Conservation (phyloP, 1,140 invertebrate species). For the Bicyclus anynana region DNA sequence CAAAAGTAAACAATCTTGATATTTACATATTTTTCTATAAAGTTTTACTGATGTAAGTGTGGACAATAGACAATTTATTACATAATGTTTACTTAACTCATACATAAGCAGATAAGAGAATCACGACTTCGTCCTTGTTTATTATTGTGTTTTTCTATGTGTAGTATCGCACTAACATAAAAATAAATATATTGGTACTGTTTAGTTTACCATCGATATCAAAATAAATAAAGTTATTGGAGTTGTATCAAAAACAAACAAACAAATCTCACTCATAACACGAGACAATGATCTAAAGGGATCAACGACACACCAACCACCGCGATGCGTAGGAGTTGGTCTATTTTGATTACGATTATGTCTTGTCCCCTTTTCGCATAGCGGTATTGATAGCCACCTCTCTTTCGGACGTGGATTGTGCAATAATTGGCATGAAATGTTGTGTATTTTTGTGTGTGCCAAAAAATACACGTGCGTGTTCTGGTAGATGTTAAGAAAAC, state of each 20-base stretch:
- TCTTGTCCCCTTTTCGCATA: slow-evolving; percentile 33
- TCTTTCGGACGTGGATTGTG: slow-evolving; percentile 44
- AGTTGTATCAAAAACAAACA: not conserved
- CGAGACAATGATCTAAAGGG: slow-evolving; percentile 43
- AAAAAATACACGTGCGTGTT: slow-evolving; percentile 58
- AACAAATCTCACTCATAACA: not conserved
- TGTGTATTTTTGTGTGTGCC: slow-evolving; percentile 42
- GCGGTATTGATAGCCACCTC: slow-evolving; percentile 27
- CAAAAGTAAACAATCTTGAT: no score
- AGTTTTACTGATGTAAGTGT: no score
- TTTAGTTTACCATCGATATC: not conserved
- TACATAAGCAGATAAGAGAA: no score
- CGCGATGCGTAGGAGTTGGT: slow-evolving; percentile 58
- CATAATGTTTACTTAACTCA: no score
- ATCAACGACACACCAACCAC: slow-evolving; percentile 58
- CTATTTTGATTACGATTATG: slow-evolving; percentile 60
- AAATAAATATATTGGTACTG: no score
- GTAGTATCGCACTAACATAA: no score
- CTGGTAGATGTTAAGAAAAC: not conserved
- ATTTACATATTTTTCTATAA: no score
- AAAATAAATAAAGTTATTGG: not conserved
- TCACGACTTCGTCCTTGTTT: no score
- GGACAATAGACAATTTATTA: no score
- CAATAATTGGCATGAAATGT: slow-evolving; percentile 60
- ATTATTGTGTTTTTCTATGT: no score